Evolutionary conservation across 2,113 vertebrate species (phyloP), one percentile per base, ranked within the genome.

Genomic region (Cavia porcellus): DNA sequence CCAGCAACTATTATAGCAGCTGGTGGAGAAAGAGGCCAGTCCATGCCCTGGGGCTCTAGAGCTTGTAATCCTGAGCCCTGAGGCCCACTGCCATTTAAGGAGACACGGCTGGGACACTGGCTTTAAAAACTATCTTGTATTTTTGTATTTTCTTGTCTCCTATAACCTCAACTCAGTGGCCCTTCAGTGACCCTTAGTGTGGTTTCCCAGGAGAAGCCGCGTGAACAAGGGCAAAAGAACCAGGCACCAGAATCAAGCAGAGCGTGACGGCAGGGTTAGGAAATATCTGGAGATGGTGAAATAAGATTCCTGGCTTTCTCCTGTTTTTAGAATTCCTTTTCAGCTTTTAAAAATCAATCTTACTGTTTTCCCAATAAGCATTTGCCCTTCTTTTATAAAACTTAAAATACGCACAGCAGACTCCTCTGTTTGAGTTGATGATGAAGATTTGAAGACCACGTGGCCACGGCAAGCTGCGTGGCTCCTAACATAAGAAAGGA

Each of bases 81-180:
- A 62, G 25, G 20, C 35, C n/a, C 32, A 68, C 12, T 86, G 74
- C 13, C 17, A 79, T 72, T 93, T 92, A 80, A 57, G 17, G 13
- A 19, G 47, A 2, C 11, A 22, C 17, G 75, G 12, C 35, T 93
- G 11, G 77, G 66, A 85, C 20, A 38, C 11, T 52, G 15, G 22
- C 42, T 83, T 38, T 77, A 28, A 90, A 86, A 92, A 86, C 50
- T 68, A 35, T 42, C 61, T 92, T 83, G 20, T 75, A 25, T 59
- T 90, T 88, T 93, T 83, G 20, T 75, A 22, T 66, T 94, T 88
- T 91, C 30, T 82, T 88, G 22, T 5, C 81, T 89, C 70, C 35
- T 50, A 35, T 66, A 52, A 57, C 32, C 17, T 77, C 70, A 20
- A 66, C 5, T 17, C 85, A 42, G 13, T 47, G 75, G 25, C 61